These are phyloP conservation scores for Penelope pileata DNA, from an alignment of 2,113 vertebrate genomes.

Conservation along the genomic window DNA sequence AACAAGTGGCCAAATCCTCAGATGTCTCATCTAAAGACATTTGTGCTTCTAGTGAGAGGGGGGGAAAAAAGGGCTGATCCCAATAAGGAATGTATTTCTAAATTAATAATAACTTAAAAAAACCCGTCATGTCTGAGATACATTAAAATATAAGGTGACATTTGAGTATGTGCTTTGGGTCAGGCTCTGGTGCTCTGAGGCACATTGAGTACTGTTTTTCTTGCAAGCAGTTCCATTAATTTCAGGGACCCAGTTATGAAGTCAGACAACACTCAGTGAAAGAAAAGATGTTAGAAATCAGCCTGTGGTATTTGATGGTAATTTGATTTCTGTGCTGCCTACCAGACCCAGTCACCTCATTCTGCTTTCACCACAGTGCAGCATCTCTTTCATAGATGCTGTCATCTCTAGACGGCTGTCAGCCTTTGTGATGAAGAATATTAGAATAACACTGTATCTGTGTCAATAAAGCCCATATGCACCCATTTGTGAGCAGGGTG, in stretches of 20 bases:
- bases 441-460: constrained; percentile 12
- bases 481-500: background rate
- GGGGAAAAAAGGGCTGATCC: background rate
- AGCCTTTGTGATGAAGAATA: background rate
- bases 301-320: constrained; percentile 39
- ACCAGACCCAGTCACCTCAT: background rate
- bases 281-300: constrained; percentile 49
- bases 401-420: constrained; percentile 39
- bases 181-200: constrained; percentile 37
- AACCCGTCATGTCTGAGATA: background rate
- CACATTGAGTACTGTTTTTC: constrained; percentile 14
- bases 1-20: constrained; percentile 58
- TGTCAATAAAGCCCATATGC: background rate
- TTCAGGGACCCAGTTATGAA: constrained; percentile 60
- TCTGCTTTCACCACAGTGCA: constrained; percentile 24
- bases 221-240: constrained; percentile 57
- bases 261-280: background rate
- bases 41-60: constrained; percentile 9
- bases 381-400: constrained; percentile 37
- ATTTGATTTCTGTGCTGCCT: constrained; percentile 46
- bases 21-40: constrained; percentile 3
- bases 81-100: constrained; percentile 43
- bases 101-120: constrained; percentile 44
- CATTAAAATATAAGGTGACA: constrained; percentile 62
- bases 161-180: constrained; percentile 49